Evolutionary conservation across 2,113 vertebrate genomes (phyloP).

Genomic region (Calyptommatus sinebrachiatus): DNA sequence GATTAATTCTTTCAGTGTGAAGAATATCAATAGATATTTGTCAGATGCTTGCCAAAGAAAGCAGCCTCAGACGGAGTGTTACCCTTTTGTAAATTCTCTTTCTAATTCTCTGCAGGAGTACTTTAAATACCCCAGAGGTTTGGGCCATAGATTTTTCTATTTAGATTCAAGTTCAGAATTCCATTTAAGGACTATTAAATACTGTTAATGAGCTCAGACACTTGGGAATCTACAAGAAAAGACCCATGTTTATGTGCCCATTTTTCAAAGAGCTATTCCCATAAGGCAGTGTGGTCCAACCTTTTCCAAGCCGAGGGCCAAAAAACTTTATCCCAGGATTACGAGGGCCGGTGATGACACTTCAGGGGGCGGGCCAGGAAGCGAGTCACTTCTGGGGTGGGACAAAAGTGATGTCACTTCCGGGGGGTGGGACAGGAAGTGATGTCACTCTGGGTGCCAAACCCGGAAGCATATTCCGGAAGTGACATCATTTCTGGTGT

Average conservation of each 20-base stretch:
- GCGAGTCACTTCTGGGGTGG: too few species aligned
- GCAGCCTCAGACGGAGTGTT: constrained; percentile 14
- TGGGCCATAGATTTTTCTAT: constrained; percentile 35
- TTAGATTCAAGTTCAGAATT: constrained; percentile 41
- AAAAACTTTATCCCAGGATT: too few species aligned
- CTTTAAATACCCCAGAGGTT: constrained; percentile 36
- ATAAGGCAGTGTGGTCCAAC: too few species aligned
- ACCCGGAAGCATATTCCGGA: too few species aligned
- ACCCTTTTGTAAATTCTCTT: background rate
- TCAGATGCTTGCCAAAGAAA: constrained; percentile 36
- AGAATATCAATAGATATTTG: constrained; percentile 22
- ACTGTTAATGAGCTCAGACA: constrained; percentile 40
- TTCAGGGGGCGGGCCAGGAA: too few species aligned
- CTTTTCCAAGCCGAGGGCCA: too few species aligned
- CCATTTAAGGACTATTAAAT: constrained; percentile 36
- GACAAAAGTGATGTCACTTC: too few species aligned
- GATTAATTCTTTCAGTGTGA: constrained; percentile 27
- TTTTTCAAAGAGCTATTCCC: constrained; percentile 36
- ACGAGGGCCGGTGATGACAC: too few species aligned
- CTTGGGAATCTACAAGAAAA: constrained; percentile 35
- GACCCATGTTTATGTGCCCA: background rate
- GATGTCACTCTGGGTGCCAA: too few species aligned
- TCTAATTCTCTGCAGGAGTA: constrained; percentile 31
- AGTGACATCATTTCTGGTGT: too few species aligned
- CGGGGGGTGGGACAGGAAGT: too few species aligned